Evolutionary conservation across 2,797 vertebrate genomes (phyloP), one percentile per base, ranked within the genome.

Genomic region (Mormyrops boulengeri): DNA sequence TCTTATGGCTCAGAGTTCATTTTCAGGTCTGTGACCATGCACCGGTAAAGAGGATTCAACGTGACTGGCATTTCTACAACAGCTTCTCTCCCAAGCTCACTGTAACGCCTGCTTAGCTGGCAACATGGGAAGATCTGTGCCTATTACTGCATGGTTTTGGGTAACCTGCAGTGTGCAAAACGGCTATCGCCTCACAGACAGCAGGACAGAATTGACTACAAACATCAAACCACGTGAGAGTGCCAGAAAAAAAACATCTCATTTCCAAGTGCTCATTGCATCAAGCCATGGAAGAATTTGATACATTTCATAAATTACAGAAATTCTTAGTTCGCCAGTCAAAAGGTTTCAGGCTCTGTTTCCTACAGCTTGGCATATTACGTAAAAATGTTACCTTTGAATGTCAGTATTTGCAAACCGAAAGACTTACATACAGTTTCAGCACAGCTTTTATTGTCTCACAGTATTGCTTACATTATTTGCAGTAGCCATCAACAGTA

Each of bases 331-430:
- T 77, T 41, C 4, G 34, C 12, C 14, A 77, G 22, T n/a, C 44
- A 49, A n/a, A 49, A 49, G 3, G 4, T 50, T 12, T 12, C 22
- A 22, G 82, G 4, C 84, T 52, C 47, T 53, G 5, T 30, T 86
- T 34, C 26, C 17, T 52, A n/a, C 85, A 14, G 85, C 26, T 11
- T 22, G 47, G 19, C 82, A 50, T 12, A 52, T 22, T 49, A 17
- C 49, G 11, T 55, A 17, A 86, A 86, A 53, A 34, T 11, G 85
- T 91, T 92, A 82, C 38, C 41, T 22, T 93, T 95, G 95, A 95
- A 94, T 95, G 91, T 93, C 95, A 94, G 94, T 95, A 94, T 94
- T 94, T 94, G 92, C 91, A 95, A 94, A 91, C 82, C 47, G 34
- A 53, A 90, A 6, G 14, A 34, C 82, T 47, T 82, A 4, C 11